Evolutionary conservation across 2,113 vertebrate species (phyloP).

Genomic region (Periophthalmodon schlosseri): DNA sequence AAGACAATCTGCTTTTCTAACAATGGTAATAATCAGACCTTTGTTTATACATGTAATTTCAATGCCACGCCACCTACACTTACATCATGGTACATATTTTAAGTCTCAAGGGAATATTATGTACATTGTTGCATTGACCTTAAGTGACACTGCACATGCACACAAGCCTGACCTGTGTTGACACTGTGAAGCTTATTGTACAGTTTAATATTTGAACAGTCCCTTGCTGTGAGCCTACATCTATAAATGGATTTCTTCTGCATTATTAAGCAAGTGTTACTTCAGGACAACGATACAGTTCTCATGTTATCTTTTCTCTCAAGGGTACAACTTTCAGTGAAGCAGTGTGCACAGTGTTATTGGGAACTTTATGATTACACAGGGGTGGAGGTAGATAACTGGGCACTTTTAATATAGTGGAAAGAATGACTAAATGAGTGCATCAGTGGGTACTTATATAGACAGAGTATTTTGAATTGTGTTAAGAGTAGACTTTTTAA

Average conservation of each 20-base stretch:
- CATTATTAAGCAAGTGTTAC: conserved; percentile 35
- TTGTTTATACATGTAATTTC: not conserved
- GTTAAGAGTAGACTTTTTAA: not conserved
- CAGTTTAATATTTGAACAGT: conserved; percentile 37
- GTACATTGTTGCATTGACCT: not conserved
- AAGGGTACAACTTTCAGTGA: not conserved
- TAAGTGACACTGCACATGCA: not conserved
- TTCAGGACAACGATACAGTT: conserved; percentile 13
- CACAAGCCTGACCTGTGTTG: not conserved
- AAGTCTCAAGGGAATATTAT: not conserved
- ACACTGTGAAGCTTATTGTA: not conserved
- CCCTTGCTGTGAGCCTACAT: not conserved
- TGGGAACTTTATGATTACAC: not conserved
- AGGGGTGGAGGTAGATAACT: not conserved
- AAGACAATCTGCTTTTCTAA: not conserved
- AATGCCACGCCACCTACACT: not conserved
- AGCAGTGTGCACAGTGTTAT: not conserved
- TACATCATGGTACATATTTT: not conserved
- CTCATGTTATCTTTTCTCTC: conserved; percentile 12
- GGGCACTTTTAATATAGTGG: not conserved
- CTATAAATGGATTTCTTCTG: conserved; percentile 47
- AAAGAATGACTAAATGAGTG: too few relatives aligned
- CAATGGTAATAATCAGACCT: not conserved
- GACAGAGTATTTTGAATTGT: too few relatives aligned
- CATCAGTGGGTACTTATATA: too few relatives aligned